These are phyloP conservation scores for Vimba vimba DNA, from an alignment of 2,113 vertebrate species.

Conservation along the genomic window DNA sequence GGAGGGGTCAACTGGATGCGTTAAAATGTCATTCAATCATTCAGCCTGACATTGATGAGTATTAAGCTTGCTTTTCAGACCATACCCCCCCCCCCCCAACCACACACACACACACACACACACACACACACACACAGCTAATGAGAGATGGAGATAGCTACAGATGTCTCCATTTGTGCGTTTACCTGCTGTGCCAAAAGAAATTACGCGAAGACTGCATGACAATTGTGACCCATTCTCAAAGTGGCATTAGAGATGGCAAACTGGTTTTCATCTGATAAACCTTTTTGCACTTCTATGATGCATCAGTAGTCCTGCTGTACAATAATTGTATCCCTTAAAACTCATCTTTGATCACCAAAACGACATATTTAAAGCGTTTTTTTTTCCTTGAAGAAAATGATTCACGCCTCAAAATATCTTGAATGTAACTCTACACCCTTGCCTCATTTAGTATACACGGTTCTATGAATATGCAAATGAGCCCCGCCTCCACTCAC, in stretches of 20 bases:
- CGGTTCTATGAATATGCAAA: no score
- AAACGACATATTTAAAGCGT: no score
- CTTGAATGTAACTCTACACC: no score
- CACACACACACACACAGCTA: conserved; percentile 26
- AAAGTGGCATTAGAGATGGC: not conserved
- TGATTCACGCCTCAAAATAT: no score
- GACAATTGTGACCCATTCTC: conserved; percentile 33
- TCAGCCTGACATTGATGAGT: conserved; percentile 45
- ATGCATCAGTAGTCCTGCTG: not conserved
- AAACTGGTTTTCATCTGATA: not conserved
- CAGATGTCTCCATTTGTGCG: conserved; percentile 47
- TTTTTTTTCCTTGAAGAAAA: no score
- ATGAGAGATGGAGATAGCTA: conserved; percentile 46
- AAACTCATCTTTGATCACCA: no score
- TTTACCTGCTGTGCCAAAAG: conserved; percentile 50
- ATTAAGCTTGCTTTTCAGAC: conserved; percentile 53
- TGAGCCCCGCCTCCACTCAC: no score
- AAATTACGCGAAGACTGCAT: conserved; percentile 41
- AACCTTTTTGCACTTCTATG: not conserved
- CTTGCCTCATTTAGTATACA: no score
- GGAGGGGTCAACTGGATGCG: conserved; percentile 13
- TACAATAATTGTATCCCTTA: no score
- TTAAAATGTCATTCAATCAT: conserved; percentile 49
- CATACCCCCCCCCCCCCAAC: not conserved
- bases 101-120: not conserved